Conservation (phyloP, 2,797 vertebrate genomes). For the Enteromius paludinosus region DNA sequence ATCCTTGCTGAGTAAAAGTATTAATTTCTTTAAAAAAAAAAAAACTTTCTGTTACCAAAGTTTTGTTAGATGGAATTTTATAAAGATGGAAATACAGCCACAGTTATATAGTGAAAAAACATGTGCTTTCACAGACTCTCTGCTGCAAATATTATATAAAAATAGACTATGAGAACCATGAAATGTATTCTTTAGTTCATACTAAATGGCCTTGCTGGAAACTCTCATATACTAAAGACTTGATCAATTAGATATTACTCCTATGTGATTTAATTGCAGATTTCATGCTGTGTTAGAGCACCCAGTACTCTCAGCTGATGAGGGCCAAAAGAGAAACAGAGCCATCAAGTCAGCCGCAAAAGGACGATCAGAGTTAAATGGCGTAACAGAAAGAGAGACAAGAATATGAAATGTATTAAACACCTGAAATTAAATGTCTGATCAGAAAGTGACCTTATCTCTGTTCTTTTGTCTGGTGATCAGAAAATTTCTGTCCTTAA, state of each 20-base stretch:
- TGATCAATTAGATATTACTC: slow-evolving; percentile 67
- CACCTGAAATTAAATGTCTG: slow-evolving; percentile 69
- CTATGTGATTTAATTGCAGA: slow-evolving; percentile 66
- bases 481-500: slow-evolving; percentile 61
- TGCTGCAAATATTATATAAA: slow-evolving; percentile 26
- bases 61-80: not conserved
- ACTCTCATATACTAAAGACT: slow-evolving; percentile 60
- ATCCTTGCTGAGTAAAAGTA: not conserved
- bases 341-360: slow-evolving; percentile 62
- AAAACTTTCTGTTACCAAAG: not conserved
- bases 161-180: not conserved
- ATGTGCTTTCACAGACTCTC: slow-evolving; percentile 3
- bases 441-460: slow-evolving; percentile 69
- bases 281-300: slow-evolving; percentile 56
- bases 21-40: not conserved
- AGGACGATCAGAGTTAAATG: slow-evolving; percentile 70
- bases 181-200: slow-evolving; percentile 9
- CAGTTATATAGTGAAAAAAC: not conserved
- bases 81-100: not conserved
- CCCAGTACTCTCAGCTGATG: slow-evolving; percentile 55
- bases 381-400: slow-evolving; percentile 60
- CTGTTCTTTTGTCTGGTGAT: slow-evolving; percentile 66
- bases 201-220: slow-evolving; percentile 38
- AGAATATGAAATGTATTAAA: slow-evolving; percentile 57
- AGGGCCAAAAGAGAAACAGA: slow-evolving; percentile 25